Evolutionary conservation across 2,797 vertebrate species (phyloP).

Genomic region (Gephyroberyx darwinii): DNA sequence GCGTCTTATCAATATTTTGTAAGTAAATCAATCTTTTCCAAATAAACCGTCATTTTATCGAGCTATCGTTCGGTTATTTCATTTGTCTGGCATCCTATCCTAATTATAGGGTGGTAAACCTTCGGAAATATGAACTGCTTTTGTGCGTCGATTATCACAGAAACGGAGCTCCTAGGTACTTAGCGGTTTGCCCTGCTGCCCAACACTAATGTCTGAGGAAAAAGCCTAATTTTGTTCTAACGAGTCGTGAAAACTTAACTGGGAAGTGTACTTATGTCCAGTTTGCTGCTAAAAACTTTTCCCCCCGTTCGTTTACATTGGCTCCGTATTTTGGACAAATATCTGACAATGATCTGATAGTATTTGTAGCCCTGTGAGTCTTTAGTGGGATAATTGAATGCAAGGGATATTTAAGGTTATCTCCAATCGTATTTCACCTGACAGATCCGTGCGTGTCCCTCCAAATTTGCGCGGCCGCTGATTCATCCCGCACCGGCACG

Average conservation of each 20-base stretch:
- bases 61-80: neutral
- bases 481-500: conserved; percentile 24
- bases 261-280: neutral
- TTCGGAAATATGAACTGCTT: conserved; percentile 9
- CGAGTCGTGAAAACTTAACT: conserved; percentile 2
- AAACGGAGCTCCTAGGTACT: neutral
- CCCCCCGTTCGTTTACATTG: neutral
- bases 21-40: neutral
- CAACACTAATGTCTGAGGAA: neutral
- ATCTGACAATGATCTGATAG: neutral
- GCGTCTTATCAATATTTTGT: conserved; percentile 11
- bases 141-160: neutral
- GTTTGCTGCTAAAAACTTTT: neutral
- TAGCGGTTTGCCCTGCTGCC: conserved; percentile 33
- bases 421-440: conserved; percentile 28
- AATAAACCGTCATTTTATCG: neutral
- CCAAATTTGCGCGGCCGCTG: conserved; percentile 34
- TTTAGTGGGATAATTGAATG: conserved; percentile 17
- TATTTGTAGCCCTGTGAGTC: neutral
- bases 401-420: conserved; percentile 26
- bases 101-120: neutral
- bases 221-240: neutral
- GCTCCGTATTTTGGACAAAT: conserved; percentile 1
- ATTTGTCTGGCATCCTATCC: neutral
- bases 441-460: conserved; percentile 19